A percentile compares a stretch with the other conserved stretches of the same genome.
phyloP scores from a whole-genome alignment of 2,888 invertebrate genomes.

The Spilarctia lutea region DNA sequence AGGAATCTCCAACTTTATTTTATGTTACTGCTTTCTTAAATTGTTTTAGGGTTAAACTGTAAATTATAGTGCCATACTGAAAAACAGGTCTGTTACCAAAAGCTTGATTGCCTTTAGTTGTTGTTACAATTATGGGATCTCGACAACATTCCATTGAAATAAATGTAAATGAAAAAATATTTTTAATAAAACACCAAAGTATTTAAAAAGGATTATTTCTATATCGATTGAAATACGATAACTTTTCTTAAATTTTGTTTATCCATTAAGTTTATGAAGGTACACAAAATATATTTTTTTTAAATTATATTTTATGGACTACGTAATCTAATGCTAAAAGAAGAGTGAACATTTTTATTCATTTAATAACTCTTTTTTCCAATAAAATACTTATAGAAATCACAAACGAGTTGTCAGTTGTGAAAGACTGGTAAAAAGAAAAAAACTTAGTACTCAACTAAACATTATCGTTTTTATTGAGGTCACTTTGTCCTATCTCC shows the following conservation, averaged over 20 bases:
- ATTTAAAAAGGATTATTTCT: background rate
- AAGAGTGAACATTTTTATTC: background rate
- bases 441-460: background rate
- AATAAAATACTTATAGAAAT: background rate
- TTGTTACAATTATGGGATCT: too few species aligned
- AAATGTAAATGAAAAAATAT: background rate
- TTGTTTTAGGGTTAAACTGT: background rate
- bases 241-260: too few species aligned
- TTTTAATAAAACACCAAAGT: background rate
- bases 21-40: background rate
- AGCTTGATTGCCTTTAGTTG: too few species aligned
- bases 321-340: background rate
- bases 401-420: background rate
- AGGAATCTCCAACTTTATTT: conserved; percentile 2
- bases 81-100: background rate
- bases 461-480: background rate
- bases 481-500: background rate
- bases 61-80: background rate
- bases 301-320: background rate
- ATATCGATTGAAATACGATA: background rate
- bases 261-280: too few species aligned
- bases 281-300: too few species aligned
- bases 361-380: background rate
- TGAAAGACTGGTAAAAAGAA: background rate
- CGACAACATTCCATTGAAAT: too few species aligned